Conservation (phyloP, 2,113 vertebrate genomes). For the Dolichallabes microphthalmus region DNA sequence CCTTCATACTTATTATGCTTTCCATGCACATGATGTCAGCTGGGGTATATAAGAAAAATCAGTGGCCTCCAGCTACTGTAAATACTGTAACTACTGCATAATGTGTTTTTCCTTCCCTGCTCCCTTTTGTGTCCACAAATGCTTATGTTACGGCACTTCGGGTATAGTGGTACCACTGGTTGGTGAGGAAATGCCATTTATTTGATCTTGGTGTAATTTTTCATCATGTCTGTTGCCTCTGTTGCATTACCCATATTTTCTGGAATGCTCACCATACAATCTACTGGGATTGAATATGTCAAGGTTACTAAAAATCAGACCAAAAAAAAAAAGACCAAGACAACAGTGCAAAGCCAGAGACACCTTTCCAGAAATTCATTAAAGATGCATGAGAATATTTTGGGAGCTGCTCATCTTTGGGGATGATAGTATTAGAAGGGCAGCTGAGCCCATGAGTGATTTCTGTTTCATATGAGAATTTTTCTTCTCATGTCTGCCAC, state of each 20-base stretch:
- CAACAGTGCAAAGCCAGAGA: slow-evolving; percentile 46
- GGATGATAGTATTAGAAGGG: slow-evolving; percentile 47
- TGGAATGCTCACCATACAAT: neutral
- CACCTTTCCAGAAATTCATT: slow-evolving; percentile 48
- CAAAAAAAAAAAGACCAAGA: slow-evolving; percentile 35
- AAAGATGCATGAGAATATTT: slow-evolving; percentile 60
- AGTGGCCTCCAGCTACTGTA: neutral
- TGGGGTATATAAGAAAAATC: neutral
- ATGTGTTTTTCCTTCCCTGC: neutral
- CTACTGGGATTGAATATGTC: slow-evolving; percentile 41
- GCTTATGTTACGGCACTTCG: neutral
- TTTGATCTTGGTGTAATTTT: neutral
- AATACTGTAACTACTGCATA: too few species aligned
- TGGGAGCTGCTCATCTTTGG: slow-evolving; percentile 35
- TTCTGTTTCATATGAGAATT: slow-evolving; percentile 50
- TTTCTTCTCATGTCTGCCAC: slow-evolving; percentile 42
- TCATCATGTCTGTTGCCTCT: neutral
- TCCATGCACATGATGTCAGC: neutral
- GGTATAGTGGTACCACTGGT: neutral
- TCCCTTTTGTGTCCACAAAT: neutral
- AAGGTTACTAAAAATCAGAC: slow-evolving; percentile 48
- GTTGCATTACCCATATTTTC: slow-evolving; percentile 7
- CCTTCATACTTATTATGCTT: neutral
- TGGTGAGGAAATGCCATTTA: neutral
- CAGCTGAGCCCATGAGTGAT: slow-evolving; percentile 46